These are phyloP conservation scores for Crocodylus rhombifer DNA, from an alignment of 2,797 vertebrate genomes.

Conservation along the genomic window DNA sequence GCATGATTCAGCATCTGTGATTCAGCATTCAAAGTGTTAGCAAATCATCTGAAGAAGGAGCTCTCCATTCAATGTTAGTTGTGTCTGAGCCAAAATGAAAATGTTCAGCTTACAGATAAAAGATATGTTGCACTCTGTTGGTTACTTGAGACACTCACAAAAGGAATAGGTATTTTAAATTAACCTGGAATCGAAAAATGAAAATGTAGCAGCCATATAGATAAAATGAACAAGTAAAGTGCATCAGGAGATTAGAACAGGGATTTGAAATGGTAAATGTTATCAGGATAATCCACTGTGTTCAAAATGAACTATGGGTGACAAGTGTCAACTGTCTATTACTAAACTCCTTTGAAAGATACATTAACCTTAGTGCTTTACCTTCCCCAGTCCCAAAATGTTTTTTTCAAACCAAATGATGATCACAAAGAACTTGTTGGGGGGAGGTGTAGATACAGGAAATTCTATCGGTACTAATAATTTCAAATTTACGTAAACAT, in stretches of 20 bases:
- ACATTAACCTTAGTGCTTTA: not conserved
- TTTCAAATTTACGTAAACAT: not conserved
- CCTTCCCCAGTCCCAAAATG: not conserved
- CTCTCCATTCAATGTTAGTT: not conserved
- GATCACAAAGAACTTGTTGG: not conserved
- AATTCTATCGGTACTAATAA: fast-evolving
- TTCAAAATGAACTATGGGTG: not conserved
- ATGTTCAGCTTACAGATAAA: not conserved
- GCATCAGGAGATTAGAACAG: not conserved
- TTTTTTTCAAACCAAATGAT: not conserved
- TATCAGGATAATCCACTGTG: not conserved
- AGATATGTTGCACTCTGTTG: not conserved
- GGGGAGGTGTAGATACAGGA: fast-evolving
- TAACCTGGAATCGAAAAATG: not conserved
- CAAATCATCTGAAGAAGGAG: constrained; percentile 29
- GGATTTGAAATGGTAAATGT: not conserved
- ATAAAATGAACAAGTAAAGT: not conserved
- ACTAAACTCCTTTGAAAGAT: not conserved
- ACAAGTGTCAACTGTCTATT: not conserved
- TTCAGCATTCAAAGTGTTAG: constrained; percentile 16
- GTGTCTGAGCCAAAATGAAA: not conserved
- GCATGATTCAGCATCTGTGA: constrained; percentile 13
- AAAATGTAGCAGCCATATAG: not conserved
- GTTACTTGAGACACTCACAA: not conserved
- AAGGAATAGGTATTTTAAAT: not conserved